Evolutionary conservation across 2,888 invertebrate species (phyloP).

Genomic region (Caenorhabditis becei): DNA sequence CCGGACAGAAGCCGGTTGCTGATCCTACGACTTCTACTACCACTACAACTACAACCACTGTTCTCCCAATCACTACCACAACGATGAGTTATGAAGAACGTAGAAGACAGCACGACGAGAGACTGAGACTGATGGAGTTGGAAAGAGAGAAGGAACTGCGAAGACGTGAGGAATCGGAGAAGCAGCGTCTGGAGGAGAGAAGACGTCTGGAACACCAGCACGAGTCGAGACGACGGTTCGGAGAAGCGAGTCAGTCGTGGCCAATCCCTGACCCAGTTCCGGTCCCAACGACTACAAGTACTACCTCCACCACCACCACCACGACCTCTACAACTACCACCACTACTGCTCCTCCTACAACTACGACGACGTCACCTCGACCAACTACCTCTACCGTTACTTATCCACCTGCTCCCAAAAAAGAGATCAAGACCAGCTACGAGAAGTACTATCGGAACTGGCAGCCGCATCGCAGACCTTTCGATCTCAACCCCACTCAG

Average conservation of each 20-base stretch:
- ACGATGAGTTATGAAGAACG: slow-evolving; percentile 30
- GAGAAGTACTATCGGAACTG: slow-evolving; percentile 22
- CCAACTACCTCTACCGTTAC: background rate
- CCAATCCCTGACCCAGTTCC: background rate
- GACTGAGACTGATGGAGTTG: slow-evolving; percentile 4
- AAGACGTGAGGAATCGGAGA: slow-evolving; percentile 21
- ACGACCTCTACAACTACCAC: slow-evolving; percentile 18
- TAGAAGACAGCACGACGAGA: slow-evolving; percentile 32
- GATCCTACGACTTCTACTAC: slow-evolving; percentile 15
- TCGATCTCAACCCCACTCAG: slow-evolving; percentile 39
- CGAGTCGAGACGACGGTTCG: slow-evolving; percentile 24
- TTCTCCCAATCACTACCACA: slow-evolving; percentile 13
- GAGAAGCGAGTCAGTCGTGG: slow-evolving; percentile 15
- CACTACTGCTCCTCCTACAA: slow-evolving; percentile 3
- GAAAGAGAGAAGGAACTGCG: slow-evolving; percentile 22
- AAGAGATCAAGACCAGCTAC: slow-evolving; percentile 15
- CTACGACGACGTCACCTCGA: too few relatives aligned
- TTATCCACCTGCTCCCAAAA: background rate
- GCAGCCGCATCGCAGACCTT: slow-evolving; percentile 15
- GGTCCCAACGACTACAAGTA: slow-evolving; percentile 11
- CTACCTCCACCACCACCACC: slow-evolving; percentile 12
- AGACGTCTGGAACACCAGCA: slow-evolving; percentile 20
- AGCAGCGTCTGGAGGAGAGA: slow-evolving; percentile 11
- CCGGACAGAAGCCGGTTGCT: slow-evolving; percentile 7
- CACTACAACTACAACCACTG: slow-evolving; percentile 24